A percentile compares a stretch with the other conserved stretches of the same genome.
phyloP scores from a whole-genome alignment of 2,113 vertebrate genomes.

The Menidia beryllina region DNA sequence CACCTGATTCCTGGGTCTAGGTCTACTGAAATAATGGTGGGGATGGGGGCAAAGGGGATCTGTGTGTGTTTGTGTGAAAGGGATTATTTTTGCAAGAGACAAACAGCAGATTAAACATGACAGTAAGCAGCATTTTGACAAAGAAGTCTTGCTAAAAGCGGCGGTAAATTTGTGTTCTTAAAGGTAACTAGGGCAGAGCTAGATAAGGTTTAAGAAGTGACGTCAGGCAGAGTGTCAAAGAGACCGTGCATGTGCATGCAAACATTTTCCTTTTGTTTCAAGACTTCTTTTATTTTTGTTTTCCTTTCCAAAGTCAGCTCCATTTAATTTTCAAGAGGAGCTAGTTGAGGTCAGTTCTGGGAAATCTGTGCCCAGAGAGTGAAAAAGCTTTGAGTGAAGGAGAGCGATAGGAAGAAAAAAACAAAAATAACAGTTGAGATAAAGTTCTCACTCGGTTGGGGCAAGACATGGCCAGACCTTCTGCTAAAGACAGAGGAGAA shows the following conservation, averaged over 20 bases:
- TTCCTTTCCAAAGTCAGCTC: constrained; percentile 65
- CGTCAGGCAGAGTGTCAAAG: constrained; percentile 56
- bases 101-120: constrained; percentile 54
- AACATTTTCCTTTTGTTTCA: constrained; percentile 57
- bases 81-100: constrained; percentile 69
- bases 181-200: constrained; percentile 22
- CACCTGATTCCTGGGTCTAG: constrained; percentile 99
- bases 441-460: constrained; percentile 52
- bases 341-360: constrained; percentile 40
- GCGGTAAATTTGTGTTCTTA: constrained; percentile 46
- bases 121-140: constrained; percentile 39
- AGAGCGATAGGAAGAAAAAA: constrained; percentile 59
- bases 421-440: constrained; percentile 66
- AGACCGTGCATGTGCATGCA: constrained; percentile 79
- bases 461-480: constrained; percentile 60
- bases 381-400: constrained; percentile 31
- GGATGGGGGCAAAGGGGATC: constrained; percentile 43
- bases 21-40: constrained; percentile 50
- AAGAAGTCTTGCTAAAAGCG: constrained; percentile 26
- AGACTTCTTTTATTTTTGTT: constrained; percentile 62
- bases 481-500: constrained; percentile 25
- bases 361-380: constrained; percentile 31
- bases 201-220: constrained; percentile 34
- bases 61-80: constrained; percentile 64
- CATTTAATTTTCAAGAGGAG: constrained; percentile 52